These are phyloP conservation scores for Nephrocerus scutellatus DNA, from an alignment of 2,888 invertebrate species.

Conservation along the genomic window DNA sequence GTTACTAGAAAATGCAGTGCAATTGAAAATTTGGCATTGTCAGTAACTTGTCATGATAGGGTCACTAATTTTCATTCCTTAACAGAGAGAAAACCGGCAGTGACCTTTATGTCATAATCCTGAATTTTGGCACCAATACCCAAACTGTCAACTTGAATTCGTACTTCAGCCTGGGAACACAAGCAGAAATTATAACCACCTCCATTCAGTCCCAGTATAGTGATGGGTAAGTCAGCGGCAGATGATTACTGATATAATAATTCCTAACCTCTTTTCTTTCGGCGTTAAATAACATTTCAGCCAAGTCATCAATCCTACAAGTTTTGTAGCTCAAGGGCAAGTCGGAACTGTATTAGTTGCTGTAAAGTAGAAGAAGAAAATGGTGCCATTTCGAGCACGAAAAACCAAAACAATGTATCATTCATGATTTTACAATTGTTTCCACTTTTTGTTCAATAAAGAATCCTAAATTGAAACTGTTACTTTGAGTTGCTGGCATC, in stretches of 20 bases:
- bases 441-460: too few relatives aligned
- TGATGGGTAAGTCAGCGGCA: constrained; percentile 32
- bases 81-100: constrained; percentile 32
- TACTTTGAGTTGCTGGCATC: too few relatives aligned
- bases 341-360: constrained; percentile 40
- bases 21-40: too few relatives aligned
- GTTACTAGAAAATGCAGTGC: too few relatives aligned
- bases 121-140: constrained; percentile 51
- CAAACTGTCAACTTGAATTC: constrained; percentile 48
- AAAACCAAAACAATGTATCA: too few relatives aligned
- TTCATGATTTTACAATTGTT: too few relatives aligned
- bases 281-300: constrained; percentile 18
- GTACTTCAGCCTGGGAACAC: constrained; percentile 29
- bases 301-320: constrained; percentile 28
- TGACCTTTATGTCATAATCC: constrained; percentile 46
- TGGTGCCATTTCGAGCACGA: too few relatives aligned
- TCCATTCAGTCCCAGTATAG: constrained; percentile 38
- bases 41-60: too few relatives aligned
- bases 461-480: too few relatives aligned
- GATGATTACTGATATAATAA: not conserved
- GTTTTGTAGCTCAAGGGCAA: constrained; percentile 32
- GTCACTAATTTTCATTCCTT: too few relatives aligned
- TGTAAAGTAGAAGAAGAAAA: constrained; percentile 19
- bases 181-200: constrained; percentile 41
- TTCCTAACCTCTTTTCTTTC: not conserved